Conservation (phyloP, 2,113 vertebrate species). For the Mustela lutreola region DNA sequence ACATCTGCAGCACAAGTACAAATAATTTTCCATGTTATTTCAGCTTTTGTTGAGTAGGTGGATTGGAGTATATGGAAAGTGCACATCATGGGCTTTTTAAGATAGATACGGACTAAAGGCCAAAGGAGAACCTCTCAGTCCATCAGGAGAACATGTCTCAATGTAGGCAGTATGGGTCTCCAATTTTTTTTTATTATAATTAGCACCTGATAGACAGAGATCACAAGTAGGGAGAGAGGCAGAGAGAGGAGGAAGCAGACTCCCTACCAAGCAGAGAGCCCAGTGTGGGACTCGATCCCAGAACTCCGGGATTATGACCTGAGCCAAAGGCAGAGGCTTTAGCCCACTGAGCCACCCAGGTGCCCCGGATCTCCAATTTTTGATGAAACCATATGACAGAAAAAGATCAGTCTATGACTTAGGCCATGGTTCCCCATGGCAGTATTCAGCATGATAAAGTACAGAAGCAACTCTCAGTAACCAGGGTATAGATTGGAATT, state of each 20-base stretch:
- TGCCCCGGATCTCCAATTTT: not conserved
- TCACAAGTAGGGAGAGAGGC: too few species aligned
- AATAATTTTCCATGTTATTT: conserved; percentile 33
- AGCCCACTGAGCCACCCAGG: too few species aligned
- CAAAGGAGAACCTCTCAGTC: not conserved
- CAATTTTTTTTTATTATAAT: not conserved
- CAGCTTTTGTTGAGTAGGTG: not conserved
- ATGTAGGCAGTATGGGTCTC: not conserved
- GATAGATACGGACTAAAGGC: not conserved
- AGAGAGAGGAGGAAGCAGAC: too few species aligned
- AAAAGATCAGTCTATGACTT: not conserved
- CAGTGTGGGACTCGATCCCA: too few species aligned
- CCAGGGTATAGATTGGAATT: not conserved
- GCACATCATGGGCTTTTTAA: not conserved
- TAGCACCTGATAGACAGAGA: too few species aligned
- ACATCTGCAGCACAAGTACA: conserved; percentile 23
- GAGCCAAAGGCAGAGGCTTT: too few species aligned
- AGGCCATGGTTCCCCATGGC: not conserved
- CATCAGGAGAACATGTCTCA: not conserved
- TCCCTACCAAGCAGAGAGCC: too few species aligned
- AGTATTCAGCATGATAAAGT: not conserved
- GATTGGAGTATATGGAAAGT: not conserved
- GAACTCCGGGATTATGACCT: too few species aligned
- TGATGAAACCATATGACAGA: not conserved
- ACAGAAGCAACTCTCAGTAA: not conserved